Evolutionary conservation across 1,140 invertebrate species (phyloP).

Genomic region (Leptinotarsa texana): DNA sequence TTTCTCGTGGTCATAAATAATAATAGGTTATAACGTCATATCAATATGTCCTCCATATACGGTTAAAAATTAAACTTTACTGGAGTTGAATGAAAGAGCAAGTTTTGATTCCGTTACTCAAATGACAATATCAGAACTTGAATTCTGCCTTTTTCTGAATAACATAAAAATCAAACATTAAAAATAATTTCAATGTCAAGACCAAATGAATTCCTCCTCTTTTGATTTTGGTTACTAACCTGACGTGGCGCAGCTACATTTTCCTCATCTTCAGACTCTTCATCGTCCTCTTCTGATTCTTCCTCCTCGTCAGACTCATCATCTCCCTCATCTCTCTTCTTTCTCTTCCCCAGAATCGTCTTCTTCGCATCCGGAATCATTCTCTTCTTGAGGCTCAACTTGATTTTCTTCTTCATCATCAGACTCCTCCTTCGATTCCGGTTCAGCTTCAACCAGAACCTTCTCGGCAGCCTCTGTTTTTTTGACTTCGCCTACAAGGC

Average conservation of each 20-base stretch:
- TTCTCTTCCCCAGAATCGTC: conserved; percentile 32
- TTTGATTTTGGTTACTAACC: conserved; percentile 42
- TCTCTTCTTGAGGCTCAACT: conserved; percentile 17
- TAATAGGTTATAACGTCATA: no score
- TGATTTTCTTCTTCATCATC: conserved; percentile 31
- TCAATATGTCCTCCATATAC: no score
- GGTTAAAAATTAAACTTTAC: no score
- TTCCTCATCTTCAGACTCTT: conserved; percentile 38
- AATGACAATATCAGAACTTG: no score
- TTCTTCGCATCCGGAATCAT: conserved; percentile 29
- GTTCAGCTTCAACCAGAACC: conserved; percentile 25
- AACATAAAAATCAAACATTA: conserved; percentile 11
- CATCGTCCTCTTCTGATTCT: conserved; percentile 35
- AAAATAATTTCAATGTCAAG: conserved; percentile 14
- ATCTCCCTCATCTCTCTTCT: conserved; percentile 27
- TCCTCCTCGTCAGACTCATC: conserved; percentile 38
- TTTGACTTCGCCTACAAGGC: not conserved
- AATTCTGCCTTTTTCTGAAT: not conserved
- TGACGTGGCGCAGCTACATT: conserved; percentile 31
- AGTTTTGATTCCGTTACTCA: no score
- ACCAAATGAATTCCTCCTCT: conserved; percentile 39
- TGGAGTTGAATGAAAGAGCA: no score
- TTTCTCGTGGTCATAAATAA: no score
- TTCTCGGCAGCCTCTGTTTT: conserved; percentile 14
- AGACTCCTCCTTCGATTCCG: conserved; percentile 26